Base-by-base conservation (phyloP, 2,113 vertebrate species). In the Columbina picui region DNA sequence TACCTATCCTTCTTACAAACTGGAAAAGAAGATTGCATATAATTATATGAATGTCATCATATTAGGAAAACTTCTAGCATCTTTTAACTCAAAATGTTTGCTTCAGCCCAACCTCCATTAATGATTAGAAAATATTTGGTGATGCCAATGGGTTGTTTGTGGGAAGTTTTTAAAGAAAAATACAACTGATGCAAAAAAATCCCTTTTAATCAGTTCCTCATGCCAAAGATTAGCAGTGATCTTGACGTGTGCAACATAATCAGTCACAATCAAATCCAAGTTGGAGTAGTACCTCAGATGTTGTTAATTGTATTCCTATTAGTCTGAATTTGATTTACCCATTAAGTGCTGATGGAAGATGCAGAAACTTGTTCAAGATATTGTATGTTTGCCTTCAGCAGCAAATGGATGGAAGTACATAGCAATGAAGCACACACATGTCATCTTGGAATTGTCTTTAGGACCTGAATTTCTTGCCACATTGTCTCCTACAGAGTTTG, bases 151-250 rank as follows among this genome's bases (percentile, higher is more conserved):
- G 84, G 81, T 83, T 84, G 45, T 55, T 91, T 94, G 61, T 57
- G 49, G 34, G 91, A 94, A 87, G 55, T 30, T 93, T 94, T 69
- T 87, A 89, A 93, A 83, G 87, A 87, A 94, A 92, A 95, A 81
- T 59, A 81, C 83, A 95, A 91, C 60, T 93, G 80, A 93, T 59
- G 89, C 57, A 63, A 91, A 92, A 61, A 83, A 94, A 87, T 85
- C 92, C 79, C 34, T 87, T 94, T 92, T 98, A 98, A 98, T 98
- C 87, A 20, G 92, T 96, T 98, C 95, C 97, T 98, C 89, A 92
- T 98, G 97, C 86, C 95, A 93, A 95, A 97, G 96, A 98, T 98
- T 96, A 98, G 64, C 87, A 94, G 69, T 85, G 89, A 95, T 96
- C 80, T 90, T 95, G 95, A 96, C 92, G 93, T 93, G 93, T 84